Evolutionary conservation across 2,797 vertebrate species (phyloP).

Genomic region (Phyllotis vaccarum): DNA sequence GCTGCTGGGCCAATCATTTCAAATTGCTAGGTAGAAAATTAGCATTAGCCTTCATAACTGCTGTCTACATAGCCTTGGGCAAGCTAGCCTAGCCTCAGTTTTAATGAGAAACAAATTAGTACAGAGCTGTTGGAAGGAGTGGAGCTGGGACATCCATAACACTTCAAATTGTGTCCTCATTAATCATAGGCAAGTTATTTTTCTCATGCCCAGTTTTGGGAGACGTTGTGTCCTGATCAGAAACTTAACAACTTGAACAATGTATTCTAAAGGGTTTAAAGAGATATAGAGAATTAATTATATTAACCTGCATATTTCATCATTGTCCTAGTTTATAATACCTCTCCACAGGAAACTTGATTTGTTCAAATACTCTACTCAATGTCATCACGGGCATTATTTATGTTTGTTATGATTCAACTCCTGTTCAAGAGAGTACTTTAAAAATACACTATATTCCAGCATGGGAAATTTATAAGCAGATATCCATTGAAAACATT

Average conservation of each 20-base stretch:
- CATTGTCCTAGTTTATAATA: neutral
- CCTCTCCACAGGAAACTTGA: neutral
- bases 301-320: neutral
- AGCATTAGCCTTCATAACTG: neutral
- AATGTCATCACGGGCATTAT: neutral
- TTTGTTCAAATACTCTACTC: neutral
- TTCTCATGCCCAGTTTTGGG: neutral
- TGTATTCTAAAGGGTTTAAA: neutral
- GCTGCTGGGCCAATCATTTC: neutral
- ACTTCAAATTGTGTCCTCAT: neutral
- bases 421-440: neutral
- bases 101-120: neutral
- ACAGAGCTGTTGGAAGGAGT: neutral
- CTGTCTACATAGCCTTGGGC: neutral
- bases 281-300: neutral
- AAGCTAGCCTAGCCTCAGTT: slow-evolving; percentile 11
- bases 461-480: neutral
- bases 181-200: neutral
- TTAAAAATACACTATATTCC: neutral
- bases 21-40: neutral
- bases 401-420: neutral
- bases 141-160: neutral
- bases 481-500: neutral
- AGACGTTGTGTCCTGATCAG: neutral
- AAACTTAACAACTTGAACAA: neutral